Evolutionary conservation across 2,113 vertebrate genomes (phyloP).

Genomic region (Mobula birostris): DNA sequence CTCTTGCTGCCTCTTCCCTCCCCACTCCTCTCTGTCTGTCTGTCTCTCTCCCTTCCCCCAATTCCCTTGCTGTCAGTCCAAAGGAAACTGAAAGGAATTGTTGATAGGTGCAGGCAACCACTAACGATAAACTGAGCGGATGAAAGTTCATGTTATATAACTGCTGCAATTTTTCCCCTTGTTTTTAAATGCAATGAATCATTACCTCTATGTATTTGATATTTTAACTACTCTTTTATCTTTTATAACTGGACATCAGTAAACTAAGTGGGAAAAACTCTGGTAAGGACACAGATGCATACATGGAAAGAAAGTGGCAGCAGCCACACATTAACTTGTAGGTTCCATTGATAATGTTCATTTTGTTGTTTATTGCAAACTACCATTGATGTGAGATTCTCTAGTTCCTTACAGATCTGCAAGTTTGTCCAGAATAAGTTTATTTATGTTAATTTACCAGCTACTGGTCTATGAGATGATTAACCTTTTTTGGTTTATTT

Average conservation of each 20-base stretch:
- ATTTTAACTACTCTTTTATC: background rate
- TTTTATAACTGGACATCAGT: background rate
- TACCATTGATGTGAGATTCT: background rate
- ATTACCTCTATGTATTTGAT: background rate
- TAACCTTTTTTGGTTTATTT: conserved; percentile 36
- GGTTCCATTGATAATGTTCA: too few species aligned
- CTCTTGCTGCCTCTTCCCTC: too few species aligned
- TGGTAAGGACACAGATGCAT: too few species aligned
- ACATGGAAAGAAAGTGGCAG: too few species aligned
- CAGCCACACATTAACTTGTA: too few species aligned
- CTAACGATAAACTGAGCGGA: background rate
- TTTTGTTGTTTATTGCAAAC: too few species aligned
- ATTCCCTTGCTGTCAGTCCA: too few species aligned
- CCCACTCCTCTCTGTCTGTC: too few species aligned
- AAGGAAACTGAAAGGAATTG: background rate
- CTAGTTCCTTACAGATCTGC: background rate
- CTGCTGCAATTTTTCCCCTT: background rate
- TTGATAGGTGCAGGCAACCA: background rate
- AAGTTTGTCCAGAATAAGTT: background rate
- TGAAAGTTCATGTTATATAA: background rate
- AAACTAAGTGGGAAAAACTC: too few species aligned
- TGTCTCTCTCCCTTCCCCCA: too few species aligned
- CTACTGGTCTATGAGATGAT: background rate
- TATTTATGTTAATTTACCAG: background rate
- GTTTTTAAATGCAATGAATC: background rate